A percentile compares a stretch with the other conserved stretches of the same genome.
These are phyloP conservation scores for Danionella dracula DNA, from an alignment of 2,797 vertebrate species.

Conservation along the genomic window DNA sequence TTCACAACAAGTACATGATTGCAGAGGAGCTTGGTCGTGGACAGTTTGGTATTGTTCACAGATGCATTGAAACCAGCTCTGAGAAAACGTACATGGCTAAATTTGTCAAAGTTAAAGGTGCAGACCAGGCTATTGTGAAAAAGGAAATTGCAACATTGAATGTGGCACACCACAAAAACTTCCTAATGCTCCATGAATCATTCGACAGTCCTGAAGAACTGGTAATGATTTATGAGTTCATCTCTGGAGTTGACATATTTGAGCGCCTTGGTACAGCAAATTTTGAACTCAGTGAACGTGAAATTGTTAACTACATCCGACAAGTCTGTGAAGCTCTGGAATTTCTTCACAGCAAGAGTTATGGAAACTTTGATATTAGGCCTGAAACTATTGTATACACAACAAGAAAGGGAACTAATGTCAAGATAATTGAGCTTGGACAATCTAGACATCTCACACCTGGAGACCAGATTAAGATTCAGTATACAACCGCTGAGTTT, in stretches of 20 bases:
- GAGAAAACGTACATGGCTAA: slow-evolving; percentile 97
- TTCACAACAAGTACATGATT: slow-evolving; percentile 91
- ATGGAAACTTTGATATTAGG: slow-evolving; percentile 93
- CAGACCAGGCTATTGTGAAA: slow-evolving; percentile 92
- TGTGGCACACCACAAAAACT: slow-evolving; percentile 82
- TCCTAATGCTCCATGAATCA: slow-evolving; percentile 88
- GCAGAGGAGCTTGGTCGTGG: slow-evolving; percentile 95
- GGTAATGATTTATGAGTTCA: slow-evolving; percentile 96
- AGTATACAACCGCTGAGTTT: slow-evolving; percentile 89
- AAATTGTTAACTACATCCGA: slow-evolving; percentile 83
- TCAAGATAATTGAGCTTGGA: slow-evolving; percentile 97
- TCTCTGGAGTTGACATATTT: slow-evolving; percentile 94
- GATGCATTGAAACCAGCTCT: slow-evolving; percentile 84
- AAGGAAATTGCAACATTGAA: slow-evolving; percentile 96
- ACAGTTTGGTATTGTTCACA: slow-evolving; percentile 92
- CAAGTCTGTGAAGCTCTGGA: slow-evolving; percentile 91
- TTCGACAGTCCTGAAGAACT: slow-evolving; percentile 96
- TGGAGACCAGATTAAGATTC: slow-evolving; percentile 89
- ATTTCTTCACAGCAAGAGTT: slow-evolving; percentile 84
- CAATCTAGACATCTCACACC: slow-evolving; percentile 90
- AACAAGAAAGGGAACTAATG: slow-evolving; percentile 80
- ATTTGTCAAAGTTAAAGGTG: slow-evolving; percentile 95
- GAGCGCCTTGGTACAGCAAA: slow-evolving; percentile 84
- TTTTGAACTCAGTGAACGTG: slow-evolving; percentile 90
- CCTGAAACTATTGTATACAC: slow-evolving; percentile 95